A percentile compares a stretch with the other conserved stretches of the same genome.
Evolutionary conservation across 1,140 invertebrate genomes (phyloP).

Genomic region (Lasaia peninsularis): DNA sequence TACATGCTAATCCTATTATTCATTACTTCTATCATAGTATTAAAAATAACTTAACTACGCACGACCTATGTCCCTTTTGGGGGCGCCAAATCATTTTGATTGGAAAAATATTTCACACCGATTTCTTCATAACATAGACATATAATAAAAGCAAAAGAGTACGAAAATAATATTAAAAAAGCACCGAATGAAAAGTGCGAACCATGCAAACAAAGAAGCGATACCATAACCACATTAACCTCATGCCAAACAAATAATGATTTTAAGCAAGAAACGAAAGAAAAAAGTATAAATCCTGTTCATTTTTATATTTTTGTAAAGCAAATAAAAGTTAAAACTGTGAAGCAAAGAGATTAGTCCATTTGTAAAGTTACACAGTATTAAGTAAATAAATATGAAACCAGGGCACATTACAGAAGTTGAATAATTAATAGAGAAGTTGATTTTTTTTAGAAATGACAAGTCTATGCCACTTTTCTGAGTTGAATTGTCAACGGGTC

Average conservation of each 20-base stretch:
- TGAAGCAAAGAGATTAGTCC: neutral
- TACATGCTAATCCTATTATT: constrained; percentile 26
- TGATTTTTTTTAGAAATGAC: too few relatives aligned
- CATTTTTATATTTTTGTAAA: neutral
- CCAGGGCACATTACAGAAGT: too few relatives aligned
- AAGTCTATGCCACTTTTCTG: too few relatives aligned
- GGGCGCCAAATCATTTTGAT: constrained; percentile 66
- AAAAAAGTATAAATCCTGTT: neutral
- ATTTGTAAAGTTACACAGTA: neutral
- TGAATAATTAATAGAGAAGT: too few relatives aligned
- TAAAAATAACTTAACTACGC: neutral
- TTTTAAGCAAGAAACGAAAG: constrained; percentile 12
- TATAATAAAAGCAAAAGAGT: constrained; percentile 21
- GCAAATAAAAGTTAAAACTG: neutral
- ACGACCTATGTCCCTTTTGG: constrained; percentile 59
- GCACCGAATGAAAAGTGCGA: constrained; percentile 50
- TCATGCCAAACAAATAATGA: constrained; percentile 28
- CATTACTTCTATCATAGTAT: neutral
- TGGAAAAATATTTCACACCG: constrained; percentile 56
- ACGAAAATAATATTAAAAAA: constrained; percentile 31
- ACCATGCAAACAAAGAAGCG: constrained; percentile 52
- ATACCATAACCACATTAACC: constrained; percentile 32
- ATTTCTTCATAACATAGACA: constrained; percentile 61
- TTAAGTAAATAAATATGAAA: too few relatives aligned
- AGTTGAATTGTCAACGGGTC: too few relatives aligned